These are phyloP conservation scores for Leptosomus discolor DNA, from an alignment of 2,113 vertebrate species.

Conservation along the genomic window DNA sequence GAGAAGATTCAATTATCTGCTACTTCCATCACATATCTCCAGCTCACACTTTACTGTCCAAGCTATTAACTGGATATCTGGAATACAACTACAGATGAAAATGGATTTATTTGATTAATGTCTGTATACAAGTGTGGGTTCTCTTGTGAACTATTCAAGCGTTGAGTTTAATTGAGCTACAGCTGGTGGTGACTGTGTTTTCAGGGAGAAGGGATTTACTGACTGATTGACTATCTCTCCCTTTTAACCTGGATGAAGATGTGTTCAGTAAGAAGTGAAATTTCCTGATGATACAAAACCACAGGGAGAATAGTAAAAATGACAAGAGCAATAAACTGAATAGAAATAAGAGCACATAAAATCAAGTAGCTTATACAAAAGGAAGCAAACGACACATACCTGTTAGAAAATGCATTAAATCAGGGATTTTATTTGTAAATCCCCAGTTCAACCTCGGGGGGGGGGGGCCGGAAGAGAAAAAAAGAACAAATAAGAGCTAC, in stretches of 20 bases:
- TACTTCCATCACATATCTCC: background rate
- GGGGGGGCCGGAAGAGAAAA: too few species aligned
- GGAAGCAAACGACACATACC: background rate
- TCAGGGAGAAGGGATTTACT: conserved; percentile 55
- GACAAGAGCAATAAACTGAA: background rate
- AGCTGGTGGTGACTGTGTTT: conserved; percentile 54
- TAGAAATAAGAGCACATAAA: background rate
- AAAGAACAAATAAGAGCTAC: background rate
- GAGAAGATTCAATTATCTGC: background rate
- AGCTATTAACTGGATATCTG: conserved; percentile 3
- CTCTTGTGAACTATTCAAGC: conserved; percentile 54
- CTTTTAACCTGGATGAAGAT: conserved; percentile 55
- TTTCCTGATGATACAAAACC: conserved; percentile 25
- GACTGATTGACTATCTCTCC: conserved; percentile 62
- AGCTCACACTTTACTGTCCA: background rate
- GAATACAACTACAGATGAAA: conserved; percentile 21
- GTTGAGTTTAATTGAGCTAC: conserved; percentile 64
- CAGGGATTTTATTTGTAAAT: background rate
- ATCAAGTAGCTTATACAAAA: conserved; percentile 21
- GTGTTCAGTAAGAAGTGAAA: background rate
- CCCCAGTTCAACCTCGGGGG: background rate
- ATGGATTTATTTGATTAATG: conserved; percentile 62
- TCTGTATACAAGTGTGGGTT: conserved; percentile 18
- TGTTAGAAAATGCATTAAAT: background rate
- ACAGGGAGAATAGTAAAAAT: background rate